Conservation (phyloP, 1,140 invertebrate genomes). For the Drosophila mauritiana region DNA sequence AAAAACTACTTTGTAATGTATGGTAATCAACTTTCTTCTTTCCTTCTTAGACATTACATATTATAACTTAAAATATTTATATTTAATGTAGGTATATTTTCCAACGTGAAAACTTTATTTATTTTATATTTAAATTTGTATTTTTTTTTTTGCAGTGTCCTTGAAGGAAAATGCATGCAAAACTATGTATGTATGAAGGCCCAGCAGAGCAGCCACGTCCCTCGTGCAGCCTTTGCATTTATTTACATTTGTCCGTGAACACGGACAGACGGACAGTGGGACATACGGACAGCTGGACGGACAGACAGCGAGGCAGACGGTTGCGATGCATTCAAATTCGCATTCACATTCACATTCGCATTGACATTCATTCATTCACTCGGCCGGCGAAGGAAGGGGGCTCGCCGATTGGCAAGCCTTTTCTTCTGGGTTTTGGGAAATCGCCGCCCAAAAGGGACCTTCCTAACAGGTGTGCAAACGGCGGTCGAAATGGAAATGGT, state of each 20-base stretch:
- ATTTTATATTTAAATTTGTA: too few relatives aligned
- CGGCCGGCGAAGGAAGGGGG: constrained; percentile 8
- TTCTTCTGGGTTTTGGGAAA: constrained; percentile 35
- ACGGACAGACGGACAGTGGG: not conserved
- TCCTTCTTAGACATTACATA: not conserved
- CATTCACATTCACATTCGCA: constrained; percentile 33
- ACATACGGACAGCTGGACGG: constrained; percentile 3
- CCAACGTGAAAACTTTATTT: too few relatives aligned
- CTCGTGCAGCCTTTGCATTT: constrained; percentile 60
- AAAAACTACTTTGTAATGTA: too few relatives aligned
- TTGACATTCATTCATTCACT: constrained; percentile 46
- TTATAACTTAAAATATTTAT: not conserved
- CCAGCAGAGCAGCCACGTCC: constrained; percentile 5
- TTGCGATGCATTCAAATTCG: constrained; percentile 45
- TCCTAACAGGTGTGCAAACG: constrained; percentile 63
- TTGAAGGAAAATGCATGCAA: constrained; percentile 66
- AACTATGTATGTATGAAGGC: constrained; percentile 54
- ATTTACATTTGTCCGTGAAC: constrained; percentile 66
- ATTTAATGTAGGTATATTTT: too few relatives aligned
- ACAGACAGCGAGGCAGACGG: constrained; percentile 20
- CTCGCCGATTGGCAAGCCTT: constrained; percentile 42
- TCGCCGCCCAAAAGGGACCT: constrained; percentile 17
- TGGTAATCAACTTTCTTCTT: not conserved
- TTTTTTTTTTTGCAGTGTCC: constrained; percentile 10
- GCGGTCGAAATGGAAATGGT: constrained; percentile 59